Evolutionary conservation across 2,797 vertebrate species (phyloP).

Genomic region (Falco naumanni): DNA sequence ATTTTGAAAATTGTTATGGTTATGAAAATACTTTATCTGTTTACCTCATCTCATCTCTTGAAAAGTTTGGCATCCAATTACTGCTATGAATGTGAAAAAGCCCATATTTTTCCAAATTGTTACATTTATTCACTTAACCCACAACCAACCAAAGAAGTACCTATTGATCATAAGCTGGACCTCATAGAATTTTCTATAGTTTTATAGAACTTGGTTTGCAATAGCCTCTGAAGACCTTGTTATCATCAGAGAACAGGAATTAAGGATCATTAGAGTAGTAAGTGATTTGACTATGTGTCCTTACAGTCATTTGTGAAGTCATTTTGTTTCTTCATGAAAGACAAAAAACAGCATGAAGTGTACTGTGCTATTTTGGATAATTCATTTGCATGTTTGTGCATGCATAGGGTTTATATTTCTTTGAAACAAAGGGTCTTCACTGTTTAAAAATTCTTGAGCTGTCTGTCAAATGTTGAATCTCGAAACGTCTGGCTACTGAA

Average conservation of each 20-base stretch:
- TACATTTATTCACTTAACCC: background rate
- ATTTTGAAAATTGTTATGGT: background rate
- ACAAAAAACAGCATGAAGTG: fast-evolving
- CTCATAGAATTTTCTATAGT: background rate
- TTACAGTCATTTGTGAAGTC: background rate
- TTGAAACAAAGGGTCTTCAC: background rate
- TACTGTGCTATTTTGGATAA: background rate
- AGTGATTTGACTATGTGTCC: background rate
- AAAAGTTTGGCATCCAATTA: background rate
- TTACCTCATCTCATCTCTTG: background rate
- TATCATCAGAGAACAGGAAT: background rate
- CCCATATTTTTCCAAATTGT: background rate
- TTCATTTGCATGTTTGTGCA: background rate
- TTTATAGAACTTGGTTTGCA: background rate
- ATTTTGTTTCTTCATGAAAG: background rate
- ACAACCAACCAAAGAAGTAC: background rate
- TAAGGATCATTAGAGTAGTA: background rate
- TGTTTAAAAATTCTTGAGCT: background rate
- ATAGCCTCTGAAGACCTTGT: background rate
- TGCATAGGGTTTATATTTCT: fast-evolving
- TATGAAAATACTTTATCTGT: background rate
- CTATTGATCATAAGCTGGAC: background rate
- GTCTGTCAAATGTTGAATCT: background rate
- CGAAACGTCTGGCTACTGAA: background rate
- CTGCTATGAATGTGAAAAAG: background rate